Base-by-base conservation (phyloP, 2,888 invertebrate species). In the Lasioglossum pauxillum region DNA sequence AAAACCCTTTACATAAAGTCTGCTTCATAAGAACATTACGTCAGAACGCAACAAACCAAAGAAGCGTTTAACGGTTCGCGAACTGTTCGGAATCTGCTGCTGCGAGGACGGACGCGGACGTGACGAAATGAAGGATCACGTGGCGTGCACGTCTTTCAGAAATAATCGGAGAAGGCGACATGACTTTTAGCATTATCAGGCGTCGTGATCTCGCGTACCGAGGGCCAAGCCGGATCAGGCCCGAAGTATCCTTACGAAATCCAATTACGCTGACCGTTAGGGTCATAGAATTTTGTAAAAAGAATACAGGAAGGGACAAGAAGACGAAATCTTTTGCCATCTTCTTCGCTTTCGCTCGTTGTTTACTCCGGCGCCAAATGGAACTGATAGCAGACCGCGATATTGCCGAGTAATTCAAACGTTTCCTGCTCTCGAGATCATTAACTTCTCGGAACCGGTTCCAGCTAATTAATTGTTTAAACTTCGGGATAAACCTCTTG, bases 201-300 rank as follows among this genome's bases (percentile, higher is more conserved):
- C 41, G 77, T 49, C 49, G 49, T 16, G 75, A 87, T 83, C 86
- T 74, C 73, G 31, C 57, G 76, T 64, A 76, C 67, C 83, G 64
- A 67, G 46, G 4, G 23, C 31, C 67, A 19, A 31, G 67, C 10
- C 73, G 16, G 14, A 46, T 64, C 31, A 31, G 16, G 73, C 44
- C 38, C 38, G 35, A 44, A 60, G 57, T 3, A 27, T 44, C 64
- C 76, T 88, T 84, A 75, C 84, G 87, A 88, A 84, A 88, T 80
- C 88, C 86, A 87, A 82, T 87, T 88, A 87, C 76, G 38, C 31
- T 53, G 74, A 69, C 46, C 84, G 75, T 86, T 86, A 77, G 86
- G 79, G 74, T 79, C 83, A 38, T 83, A 80, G 80, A 83, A 83
- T 77, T 75, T 73, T 35, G 46, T 49, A 16, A 67, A 35, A 35